Percentiles rank a stretch among this genome's conserved stretches.
Conservation (phyloP, 2,113 vertebrate genomes). For the Acrocephalus arundinaceus region DNA sequence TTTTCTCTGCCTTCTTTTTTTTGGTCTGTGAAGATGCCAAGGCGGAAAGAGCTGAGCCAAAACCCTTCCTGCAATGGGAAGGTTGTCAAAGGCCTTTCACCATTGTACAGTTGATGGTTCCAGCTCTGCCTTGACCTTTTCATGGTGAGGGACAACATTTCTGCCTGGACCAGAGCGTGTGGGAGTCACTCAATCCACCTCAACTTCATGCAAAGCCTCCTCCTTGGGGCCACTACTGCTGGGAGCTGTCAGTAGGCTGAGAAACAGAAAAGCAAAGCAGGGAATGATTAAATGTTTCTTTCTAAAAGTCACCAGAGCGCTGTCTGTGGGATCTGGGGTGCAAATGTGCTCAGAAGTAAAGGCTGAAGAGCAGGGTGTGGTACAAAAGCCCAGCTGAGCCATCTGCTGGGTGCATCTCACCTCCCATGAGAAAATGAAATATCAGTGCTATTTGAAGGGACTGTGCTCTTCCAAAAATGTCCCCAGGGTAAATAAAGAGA, state of each 20-base stretch:
- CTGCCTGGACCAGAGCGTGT: neutral
- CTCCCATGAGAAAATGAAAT: neutral
- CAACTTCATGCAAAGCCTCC: neutral
- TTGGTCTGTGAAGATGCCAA: neutral
- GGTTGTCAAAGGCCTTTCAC: neutral
- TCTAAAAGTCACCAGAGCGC: neutral
- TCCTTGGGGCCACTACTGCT: neutral
- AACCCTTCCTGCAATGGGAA: fast-evolving
- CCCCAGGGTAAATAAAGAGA: neutral
- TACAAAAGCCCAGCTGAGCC: neutral
- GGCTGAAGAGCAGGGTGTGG: neutral
- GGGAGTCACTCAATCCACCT: neutral
- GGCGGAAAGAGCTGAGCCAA: neutral
- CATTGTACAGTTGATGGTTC: neutral
- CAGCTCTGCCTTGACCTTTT: neutral
- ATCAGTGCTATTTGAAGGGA: fast-evolving
- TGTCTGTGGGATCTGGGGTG: neutral
- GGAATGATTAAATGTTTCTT: neutral
- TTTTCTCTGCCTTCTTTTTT: neutral
- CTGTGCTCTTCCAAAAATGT: neutral
- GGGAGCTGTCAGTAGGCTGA: neutral
- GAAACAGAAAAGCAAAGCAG: neutral
- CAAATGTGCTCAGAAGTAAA: neutral
- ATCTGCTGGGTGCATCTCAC: neutral
- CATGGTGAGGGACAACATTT: neutral